Base-by-base conservation (phyloP, 2,113 vertebrate species). In the Syngnathus scovelli region DNA sequence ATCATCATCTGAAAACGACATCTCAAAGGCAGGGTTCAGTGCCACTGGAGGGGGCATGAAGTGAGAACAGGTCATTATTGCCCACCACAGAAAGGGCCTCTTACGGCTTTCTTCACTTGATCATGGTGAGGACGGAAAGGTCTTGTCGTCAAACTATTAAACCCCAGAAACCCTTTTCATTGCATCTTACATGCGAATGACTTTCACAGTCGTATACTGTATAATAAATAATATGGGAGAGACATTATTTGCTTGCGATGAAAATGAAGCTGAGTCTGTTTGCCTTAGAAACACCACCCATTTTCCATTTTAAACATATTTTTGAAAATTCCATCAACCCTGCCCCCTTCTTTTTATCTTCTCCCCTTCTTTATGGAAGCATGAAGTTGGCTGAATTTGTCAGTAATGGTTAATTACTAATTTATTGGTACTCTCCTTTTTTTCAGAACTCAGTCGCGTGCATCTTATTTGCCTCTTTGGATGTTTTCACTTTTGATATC, bases 321-420 rank as follows among this genome's bases (percentile, higher is more conserved):
- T 23, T 1, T 15, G 73, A 60, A 21, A 41, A 76, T 74, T 78
- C 64, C 78, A 62, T 74, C 49, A 15, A 58, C 27, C 23, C 41
- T 19, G 51, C 36, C 43, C 21, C 49, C 36, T 6, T 9, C 51
- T 13, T 11, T 60, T 11, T 59, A 46, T n/a, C 62, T 43, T 60
- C 43, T 48, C 37, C 18, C 9, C 46, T 15, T 74, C 66, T 73
- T 76, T 71, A 82, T 58, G 77, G 78, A 85, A 74, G 67, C 77
- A 78, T 71, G 71, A 85, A 86, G 72, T 81, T 37, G 54, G 68
- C 74, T 49, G 77, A 70, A 72, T 87, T 85, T 83, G 79, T 85
- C 81, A 81, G 83, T 84, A 90, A 88, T 84, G 82, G 79, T 81
- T 90, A 78, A 91, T 89, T 78, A 87, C 79, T 89, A 85, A 90